These are phyloP conservation scores for Octopus sinensis DNA, from an alignment of 1,140 invertebrate genomes.

Conservation along the genomic window DNA sequence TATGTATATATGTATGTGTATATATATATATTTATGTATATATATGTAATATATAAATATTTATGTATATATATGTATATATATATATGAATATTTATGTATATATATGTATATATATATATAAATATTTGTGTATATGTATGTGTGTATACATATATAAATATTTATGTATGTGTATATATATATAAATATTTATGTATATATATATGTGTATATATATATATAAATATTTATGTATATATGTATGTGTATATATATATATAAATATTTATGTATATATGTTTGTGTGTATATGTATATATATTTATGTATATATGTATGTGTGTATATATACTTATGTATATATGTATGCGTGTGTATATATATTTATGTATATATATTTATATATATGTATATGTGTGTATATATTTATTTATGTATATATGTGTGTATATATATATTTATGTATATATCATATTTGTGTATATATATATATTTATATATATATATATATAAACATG, in stretches of 20 bases:
- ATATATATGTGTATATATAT: not conserved
- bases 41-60: no score
- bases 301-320: not conserved
- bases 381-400: not conserved
- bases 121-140: not conserved
- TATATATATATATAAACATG: no score
- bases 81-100: not conserved
- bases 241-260: not conserved
- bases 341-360: not conserved
- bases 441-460: not conserved
- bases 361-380: not conserved
- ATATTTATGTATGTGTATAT: not conserved
- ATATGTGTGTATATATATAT: not conserved
- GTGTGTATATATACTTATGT: not conserved
- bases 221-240: not conserved
- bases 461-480: not conserved
- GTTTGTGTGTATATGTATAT: not conserved
- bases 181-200: not conserved
- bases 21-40: not conserved
- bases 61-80: not conserved
- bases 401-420: not conserved
- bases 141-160: not conserved
- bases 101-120: not conserved
- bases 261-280: not conserved
- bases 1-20: not conserved